These are phyloP conservation scores for Otocyon megalotis DNA, from an alignment of 2,113 vertebrate species.

Conservation along the genomic window DNA sequence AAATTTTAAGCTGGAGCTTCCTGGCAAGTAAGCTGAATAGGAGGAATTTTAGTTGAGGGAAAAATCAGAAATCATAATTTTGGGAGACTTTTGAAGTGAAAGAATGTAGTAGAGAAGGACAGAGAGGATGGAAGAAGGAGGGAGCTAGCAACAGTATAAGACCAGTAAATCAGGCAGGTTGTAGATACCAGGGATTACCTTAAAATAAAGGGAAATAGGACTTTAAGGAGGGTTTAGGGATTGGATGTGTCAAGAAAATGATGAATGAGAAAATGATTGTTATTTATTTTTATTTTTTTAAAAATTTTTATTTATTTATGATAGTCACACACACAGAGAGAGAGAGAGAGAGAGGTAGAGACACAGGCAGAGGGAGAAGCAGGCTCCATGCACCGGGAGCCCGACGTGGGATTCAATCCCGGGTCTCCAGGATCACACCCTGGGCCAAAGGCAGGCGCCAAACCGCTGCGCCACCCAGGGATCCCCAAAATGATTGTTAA, in stretches of 20 bases:
- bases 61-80: slow-evolving; percentile 43
- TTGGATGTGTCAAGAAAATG: slow-evolving; percentile 14
- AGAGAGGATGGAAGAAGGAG: background rate
- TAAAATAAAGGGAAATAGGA: background rate
- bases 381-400: no score
- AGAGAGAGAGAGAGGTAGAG: no score
- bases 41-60: background rate
- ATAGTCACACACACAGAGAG: no score
- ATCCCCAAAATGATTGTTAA: background rate
- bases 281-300: no score
- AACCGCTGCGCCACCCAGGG: no score
- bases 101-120: background rate
- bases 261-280: background rate
- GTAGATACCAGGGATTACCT: background rate
- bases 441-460: no score
- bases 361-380: no score
- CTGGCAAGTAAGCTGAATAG: slow-evolving; percentile 22
- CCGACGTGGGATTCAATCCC: no score
- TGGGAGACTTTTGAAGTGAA: background rate
- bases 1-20: background rate
- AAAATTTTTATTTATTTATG: no score
- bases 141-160: slow-evolving; percentile 23
- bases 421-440: no score
- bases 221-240: background rate
- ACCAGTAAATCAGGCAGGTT: background rate